phyloP scores from a whole-genome alignment of 2,797 vertebrate genomes.

The Phoeniculus purpureus region DNA sequence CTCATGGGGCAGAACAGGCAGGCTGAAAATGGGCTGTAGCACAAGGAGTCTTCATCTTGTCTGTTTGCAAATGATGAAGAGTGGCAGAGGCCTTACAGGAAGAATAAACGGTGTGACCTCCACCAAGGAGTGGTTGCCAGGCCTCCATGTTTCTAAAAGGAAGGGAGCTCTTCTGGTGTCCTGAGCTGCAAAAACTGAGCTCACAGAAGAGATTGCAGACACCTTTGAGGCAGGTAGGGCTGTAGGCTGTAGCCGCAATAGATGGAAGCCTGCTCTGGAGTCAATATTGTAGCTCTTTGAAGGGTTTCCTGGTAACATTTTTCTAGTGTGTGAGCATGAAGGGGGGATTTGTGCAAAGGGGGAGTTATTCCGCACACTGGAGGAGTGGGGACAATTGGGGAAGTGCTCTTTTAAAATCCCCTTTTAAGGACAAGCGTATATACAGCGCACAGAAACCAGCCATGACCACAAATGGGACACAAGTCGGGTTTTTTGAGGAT shows the following conservation, averaged over 20 bases:
- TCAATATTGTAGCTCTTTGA: background rate
- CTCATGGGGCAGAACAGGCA: background rate
- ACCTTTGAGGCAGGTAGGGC: background rate
- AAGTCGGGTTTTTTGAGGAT: constrained; percentile 29
- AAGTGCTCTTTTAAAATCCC: background rate
- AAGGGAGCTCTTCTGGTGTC: background rate
- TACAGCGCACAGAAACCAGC: background rate
- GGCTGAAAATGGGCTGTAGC: background rate
- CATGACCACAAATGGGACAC: background rate
- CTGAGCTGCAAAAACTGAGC: background rate
- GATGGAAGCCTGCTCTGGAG: background rate
- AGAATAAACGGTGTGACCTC: background rate
- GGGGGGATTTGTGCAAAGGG: background rate
- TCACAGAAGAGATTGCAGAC: background rate
- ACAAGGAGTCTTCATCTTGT: background rate
- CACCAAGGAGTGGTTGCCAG: background rate
- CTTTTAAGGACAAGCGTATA: background rate
- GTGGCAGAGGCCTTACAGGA: background rate
- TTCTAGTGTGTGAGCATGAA: background rate
- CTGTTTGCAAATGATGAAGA: background rate
- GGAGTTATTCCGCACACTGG: background rate
- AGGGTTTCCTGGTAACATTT: background rate
- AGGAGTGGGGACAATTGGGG: background rate
- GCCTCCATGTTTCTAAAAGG: background rate
- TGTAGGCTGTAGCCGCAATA: background rate